These are phyloP conservation scores for Halcyon chelicuti DNA, from an alignment of 2,797 vertebrate genomes.

Conservation along the genomic window DNA sequence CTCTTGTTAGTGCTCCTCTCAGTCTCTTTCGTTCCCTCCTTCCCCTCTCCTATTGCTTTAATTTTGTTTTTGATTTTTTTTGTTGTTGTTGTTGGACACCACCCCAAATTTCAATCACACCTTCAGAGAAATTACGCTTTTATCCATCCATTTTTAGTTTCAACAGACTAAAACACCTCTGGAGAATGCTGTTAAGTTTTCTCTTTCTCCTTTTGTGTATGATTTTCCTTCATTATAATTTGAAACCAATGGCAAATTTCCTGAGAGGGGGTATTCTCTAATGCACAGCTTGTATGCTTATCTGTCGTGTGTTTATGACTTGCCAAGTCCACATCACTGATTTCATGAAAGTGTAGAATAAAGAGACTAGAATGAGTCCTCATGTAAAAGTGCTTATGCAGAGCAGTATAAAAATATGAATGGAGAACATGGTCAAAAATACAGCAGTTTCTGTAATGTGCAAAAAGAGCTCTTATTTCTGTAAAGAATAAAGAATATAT, in stretches of 20 bases:
- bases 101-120: not conserved
- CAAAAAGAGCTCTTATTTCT: not conserved
- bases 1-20: not conserved
- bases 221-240: not conserved
- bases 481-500: not conserved
- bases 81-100: no score
- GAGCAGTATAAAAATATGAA: not conserved
- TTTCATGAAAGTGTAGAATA: not conserved
- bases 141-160: not conserved
- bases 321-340: not conserved
- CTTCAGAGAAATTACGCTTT: not conserved
- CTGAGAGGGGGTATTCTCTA: not conserved
- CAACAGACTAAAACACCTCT: not conserved
- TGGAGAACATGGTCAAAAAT: not conserved
- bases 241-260: not conserved
- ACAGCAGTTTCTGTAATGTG: not conserved
- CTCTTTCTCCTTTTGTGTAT: not conserved
- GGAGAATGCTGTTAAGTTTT: not conserved
- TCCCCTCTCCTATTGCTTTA: fast-evolving
- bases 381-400: not conserved
- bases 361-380: not conserved
- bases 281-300: not conserved
- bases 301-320: fast-evolving
- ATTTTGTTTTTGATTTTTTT: not conserved
- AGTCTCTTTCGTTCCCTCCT: not conserved